These are phyloP conservation scores for Acleris literana DNA, from an alignment of 2,888 invertebrate genomes.

Conservation along the genomic window DNA sequence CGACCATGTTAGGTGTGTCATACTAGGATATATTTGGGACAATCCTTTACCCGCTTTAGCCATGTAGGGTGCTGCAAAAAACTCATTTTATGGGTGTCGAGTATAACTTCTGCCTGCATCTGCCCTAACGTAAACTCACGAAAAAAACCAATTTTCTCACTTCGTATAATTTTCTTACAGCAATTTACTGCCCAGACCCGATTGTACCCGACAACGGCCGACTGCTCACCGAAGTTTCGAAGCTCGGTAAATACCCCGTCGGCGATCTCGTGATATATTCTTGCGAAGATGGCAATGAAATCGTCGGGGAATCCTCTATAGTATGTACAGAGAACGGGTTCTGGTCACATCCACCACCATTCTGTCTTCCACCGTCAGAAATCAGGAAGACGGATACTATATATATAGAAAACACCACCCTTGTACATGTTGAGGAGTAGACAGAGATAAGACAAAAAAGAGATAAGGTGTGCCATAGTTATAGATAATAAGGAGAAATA, in stretches of 20 bases:
- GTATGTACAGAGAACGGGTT: slow-evolving; percentile 94
- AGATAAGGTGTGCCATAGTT: no score
- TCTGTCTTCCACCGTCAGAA: slow-evolving; percentile 83
- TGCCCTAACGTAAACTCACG: no score
- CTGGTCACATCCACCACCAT: slow-evolving; percentile 94
- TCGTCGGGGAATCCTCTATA: slow-evolving; percentile 90
- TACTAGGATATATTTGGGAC: no score
- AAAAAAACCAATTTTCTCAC: neutral
- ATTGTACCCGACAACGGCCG: slow-evolving; percentile 88
- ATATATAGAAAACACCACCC: slow-evolving; percentile 69
- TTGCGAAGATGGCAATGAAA: slow-evolving; percentile 59
- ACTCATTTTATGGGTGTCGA: no score
- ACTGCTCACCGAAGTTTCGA: slow-evolving; percentile 66
- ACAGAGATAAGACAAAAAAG: neutral
- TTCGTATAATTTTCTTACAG: slow-evolving; percentile 69
- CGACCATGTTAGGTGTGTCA: no score
- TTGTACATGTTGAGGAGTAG: slow-evolving; percentile 64
- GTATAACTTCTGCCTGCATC: no score
- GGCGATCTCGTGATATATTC: slow-evolving; percentile 92
- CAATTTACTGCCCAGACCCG: slow-evolving; percentile 92
- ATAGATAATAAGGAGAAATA: no score
- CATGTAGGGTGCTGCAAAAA: no score
- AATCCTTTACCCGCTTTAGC: no score
- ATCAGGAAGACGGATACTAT: slow-evolving; percentile 67
- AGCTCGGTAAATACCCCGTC: slow-evolving; percentile 87